These are phyloP conservation scores for Hepsetus odoe DNA, from an alignment of 2,113 vertebrate genomes.

Conservation along the genomic window DNA sequence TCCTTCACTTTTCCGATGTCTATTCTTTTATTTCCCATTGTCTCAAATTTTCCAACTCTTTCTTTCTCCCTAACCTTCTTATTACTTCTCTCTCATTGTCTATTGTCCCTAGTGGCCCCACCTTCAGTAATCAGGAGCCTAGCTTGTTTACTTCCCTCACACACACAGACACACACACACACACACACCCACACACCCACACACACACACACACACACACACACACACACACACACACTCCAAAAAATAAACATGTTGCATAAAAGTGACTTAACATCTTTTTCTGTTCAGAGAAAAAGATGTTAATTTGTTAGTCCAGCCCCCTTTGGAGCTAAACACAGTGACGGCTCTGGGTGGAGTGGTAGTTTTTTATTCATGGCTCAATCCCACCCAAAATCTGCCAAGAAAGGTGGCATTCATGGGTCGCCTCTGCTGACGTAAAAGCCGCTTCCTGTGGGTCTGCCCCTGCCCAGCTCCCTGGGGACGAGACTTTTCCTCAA, in stretches of 20 bases:
- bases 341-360: slow-evolving; percentile 13
- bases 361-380: slow-evolving; percentile 22
- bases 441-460: slow-evolving; percentile 80
- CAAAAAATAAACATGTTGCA: not conserved
- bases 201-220: slow-evolving; percentile 17
- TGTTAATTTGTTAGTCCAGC: too few relatives aligned
- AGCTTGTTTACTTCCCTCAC: too few relatives aligned
- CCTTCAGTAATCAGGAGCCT: too few relatives aligned
- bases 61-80: too few relatives aligned
- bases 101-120: not conserved
- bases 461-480: slow-evolving; percentile 68
- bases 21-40: too few relatives aligned
- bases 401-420: slow-evolving; percentile 57
- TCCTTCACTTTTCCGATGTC: not conserved
- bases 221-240: slow-evolving; percentile 16
- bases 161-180: too few relatives aligned
- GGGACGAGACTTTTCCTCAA: not conserved
- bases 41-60: too few relatives aligned
- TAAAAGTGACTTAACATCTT: too few relatives aligned
- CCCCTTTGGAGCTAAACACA: too few relatives aligned
- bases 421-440: slow-evolving; percentile 58
- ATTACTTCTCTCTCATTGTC: too few relatives aligned
- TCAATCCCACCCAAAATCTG: slow-evolving; percentile 17
- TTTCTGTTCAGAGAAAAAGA: too few relatives aligned
- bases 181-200: too few relatives aligned